Base-by-base conservation (phyloP, 2,888 invertebrate genomes). In the Candidula unifasciata region DNA sequence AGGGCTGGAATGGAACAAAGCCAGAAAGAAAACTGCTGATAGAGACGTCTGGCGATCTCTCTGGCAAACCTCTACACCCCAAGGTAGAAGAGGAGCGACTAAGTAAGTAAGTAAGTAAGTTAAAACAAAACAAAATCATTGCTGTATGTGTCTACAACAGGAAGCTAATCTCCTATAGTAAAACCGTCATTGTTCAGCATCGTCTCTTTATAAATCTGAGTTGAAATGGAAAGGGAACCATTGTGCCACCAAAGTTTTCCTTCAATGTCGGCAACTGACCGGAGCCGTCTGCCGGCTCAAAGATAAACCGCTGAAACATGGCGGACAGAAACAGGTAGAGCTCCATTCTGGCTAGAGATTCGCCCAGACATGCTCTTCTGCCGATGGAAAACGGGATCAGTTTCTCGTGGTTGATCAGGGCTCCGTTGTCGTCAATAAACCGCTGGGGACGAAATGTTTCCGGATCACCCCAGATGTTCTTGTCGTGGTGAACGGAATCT, bases 341-440 rank as follows among this genome's bases (percentile, higher is more conserved):
- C 57, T 82, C 74, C 73, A 82, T 74, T 37, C 27, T 44, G 54
- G 74, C 82, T 37, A 82, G 35, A 37, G 69, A 18, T 37, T 74
- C 73, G 2, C 82, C 82, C 0, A 71, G 64, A 44, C 82, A 82
- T 0, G 64, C 74, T 33, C 82, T 52, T 30, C 44, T 3, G 8
- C 82, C 82, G 18, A 82, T 27, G n/a, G 60, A 33, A 69, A 82
- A 82, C 6, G 82, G 74, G 60, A 82, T 74, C 37, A 82, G 35
- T 35, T 74, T 64, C 30, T 57, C 54, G 0, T 37, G 35, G 3
- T 60, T 74, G 16, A 73, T 44, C 13, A 73, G 52, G n/a, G 52
- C 13, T 73, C 73, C 73, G n/a, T 52, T 44, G 3, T n/a, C 44
- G 10, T 73, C 73, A 10, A 73, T 73, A 33, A 73, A 73, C 13